Evolutionary conservation across 2,797 vertebrate species (phyloP), one percentile per base, ranked within the genome.

Genomic region (Karalla daura): DNA sequence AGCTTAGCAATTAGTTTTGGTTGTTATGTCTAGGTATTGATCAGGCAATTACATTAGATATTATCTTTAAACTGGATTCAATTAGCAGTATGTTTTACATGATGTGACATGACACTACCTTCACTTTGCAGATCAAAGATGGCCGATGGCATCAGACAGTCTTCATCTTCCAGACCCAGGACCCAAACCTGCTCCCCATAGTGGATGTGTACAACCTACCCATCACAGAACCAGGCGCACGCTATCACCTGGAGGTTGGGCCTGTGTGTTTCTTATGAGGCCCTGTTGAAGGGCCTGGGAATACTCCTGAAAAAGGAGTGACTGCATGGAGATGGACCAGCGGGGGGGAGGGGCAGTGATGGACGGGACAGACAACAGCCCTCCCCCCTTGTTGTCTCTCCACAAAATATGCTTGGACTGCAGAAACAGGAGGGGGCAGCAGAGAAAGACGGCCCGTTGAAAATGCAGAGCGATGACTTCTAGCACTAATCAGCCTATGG

Each of bases 231-330:
- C 84, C 94, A 2, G 95, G 95, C 23, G 94, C 93, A 50, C 94
- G 84, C 3, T 95, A 95, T 60, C 95, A 96, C 91, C 93, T 99
- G 0, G 97, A 99, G 91, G 95, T 98, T 0, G 97, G 97, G 80
- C 94, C 95, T 0, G 95, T 97, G 1, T 99, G 97, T 91, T 99
- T 98, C 90, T 90, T 98, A 70, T 99, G 94, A 93, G 61, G 70
- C 56, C 0, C 1, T 2, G 28, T 25, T 37, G 32, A 27, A 30
- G 21, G 20, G n/a, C 13, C 2, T n/a, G 4, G 3, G 17, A 32
- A 30, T 9, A 30, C 51, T 72, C 52, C 40, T 66, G 5, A 49
- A 30, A 54, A 30, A 54, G 51, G 64, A 70, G 40, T 7, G 43
- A 72, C 70, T 47, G n/a, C 37, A 45, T 35, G 52, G 39, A 72